These are phyloP conservation scores for Acrobeloides nanus DNA, from an alignment of 2,888 invertebrate species.

Conservation along the genomic window DNA sequence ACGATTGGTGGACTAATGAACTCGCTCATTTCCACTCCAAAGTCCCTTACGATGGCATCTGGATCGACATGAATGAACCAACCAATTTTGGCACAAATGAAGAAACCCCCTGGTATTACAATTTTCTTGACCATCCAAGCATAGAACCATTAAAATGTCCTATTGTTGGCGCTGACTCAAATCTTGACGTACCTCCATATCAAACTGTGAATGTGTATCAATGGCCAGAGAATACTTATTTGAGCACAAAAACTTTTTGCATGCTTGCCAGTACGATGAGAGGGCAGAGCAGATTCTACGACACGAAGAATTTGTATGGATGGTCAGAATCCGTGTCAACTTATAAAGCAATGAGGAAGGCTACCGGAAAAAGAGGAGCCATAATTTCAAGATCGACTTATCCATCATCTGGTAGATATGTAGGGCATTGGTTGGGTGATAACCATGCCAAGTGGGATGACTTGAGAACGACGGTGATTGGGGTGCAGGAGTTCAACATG, in stretches of 20 bases:
- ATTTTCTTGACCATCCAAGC: slow-evolving; percentile 28
- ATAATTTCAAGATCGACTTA: slow-evolving; percentile 49
- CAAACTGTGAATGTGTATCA: slow-evolving; percentile 39
- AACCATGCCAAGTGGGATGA: slow-evolving; percentile 71
- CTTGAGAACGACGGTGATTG: slow-evolving; percentile 57
- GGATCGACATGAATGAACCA: slow-evolving; percentile 87
- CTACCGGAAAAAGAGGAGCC: slow-evolving; percentile 54
- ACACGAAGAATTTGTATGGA: slow-evolving; percentile 73
- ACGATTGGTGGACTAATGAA: slow-evolving; percentile 47
- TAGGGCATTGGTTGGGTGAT: slow-evolving; percentile 76
- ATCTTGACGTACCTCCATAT: slow-evolving; percentile 46
- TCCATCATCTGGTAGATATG: slow-evolving; percentile 53
- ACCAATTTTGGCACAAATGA: slow-evolving; percentile 65
- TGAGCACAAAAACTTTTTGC: slow-evolving; percentile 49
- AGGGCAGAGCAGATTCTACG: slow-evolving; percentile 61
- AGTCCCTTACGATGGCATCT: slow-evolving; percentile 71
- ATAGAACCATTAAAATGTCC: slow-evolving; percentile 39
- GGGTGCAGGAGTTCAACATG: slow-evolving; percentile 40
- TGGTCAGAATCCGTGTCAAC: slow-evolving; percentile 68
- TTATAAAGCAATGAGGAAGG: slow-evolving; percentile 56
- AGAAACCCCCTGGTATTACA: slow-evolving; percentile 31
- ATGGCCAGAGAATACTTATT: slow-evolving; percentile 26
- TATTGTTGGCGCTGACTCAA: slow-evolving; percentile 27
- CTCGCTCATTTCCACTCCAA: slow-evolving; percentile 18
- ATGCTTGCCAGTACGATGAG: slow-evolving; percentile 33